phyloP scores from a whole-genome alignment of 2,797 vertebrate species.

The Rhyacichthys aspro region DNA sequence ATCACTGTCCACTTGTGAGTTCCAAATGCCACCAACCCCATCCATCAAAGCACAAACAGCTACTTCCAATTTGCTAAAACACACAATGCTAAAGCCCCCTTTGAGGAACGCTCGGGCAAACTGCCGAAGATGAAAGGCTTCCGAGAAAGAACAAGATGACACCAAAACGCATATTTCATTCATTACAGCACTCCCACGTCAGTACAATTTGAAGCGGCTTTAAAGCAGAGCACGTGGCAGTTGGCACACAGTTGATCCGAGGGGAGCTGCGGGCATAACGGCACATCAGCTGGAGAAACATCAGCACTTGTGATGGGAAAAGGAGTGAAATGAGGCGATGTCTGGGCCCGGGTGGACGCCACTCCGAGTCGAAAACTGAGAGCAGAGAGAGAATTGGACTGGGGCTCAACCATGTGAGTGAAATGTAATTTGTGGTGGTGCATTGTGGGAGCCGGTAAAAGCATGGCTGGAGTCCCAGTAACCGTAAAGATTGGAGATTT shows the following conservation, averaged over 20 bases:
- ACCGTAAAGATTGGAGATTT: slow-evolving; percentile 39
- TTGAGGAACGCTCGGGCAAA: slow-evolving; percentile 37
- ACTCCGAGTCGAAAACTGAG: background rate
- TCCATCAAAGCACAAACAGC: slow-evolving; percentile 60
- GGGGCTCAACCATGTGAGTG: slow-evolving; percentile 42
- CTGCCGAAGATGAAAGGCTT: slow-evolving; percentile 48
- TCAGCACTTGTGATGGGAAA: slow-evolving; percentile 37
- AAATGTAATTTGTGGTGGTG: slow-evolving; percentile 65
- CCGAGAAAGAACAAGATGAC: slow-evolving; percentile 41
- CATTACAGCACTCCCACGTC: slow-evolving; percentile 21
- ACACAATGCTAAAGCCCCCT: slow-evolving; percentile 22
- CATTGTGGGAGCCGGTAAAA: slow-evolving; percentile 59
- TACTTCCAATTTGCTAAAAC: slow-evolving; percentile 63
- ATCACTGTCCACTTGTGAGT: slow-evolving; percentile 43
- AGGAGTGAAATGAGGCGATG: slow-evolving; percentile 31
- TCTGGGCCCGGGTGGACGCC: slow-evolving; percentile 3
- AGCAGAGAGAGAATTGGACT: slow-evolving; percentile 2
- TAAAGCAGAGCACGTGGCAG: slow-evolving; percentile 38
- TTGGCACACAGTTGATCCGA: slow-evolving; percentile 8
- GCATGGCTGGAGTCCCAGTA: slow-evolving; percentile 49
- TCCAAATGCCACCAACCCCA: slow-evolving; percentile 39
- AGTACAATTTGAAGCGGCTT: slow-evolving; percentile 39
- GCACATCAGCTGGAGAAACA: slow-evolving; percentile 29
- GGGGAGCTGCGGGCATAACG: slow-evolving; percentile 33
- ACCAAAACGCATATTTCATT: slow-evolving; percentile 57